Percentiles rank a stretch among this genome's conserved stretches.
phyloP scores from a whole-genome alignment of 2,888 invertebrate genomes.

The Tiphia femorata region DNA sequence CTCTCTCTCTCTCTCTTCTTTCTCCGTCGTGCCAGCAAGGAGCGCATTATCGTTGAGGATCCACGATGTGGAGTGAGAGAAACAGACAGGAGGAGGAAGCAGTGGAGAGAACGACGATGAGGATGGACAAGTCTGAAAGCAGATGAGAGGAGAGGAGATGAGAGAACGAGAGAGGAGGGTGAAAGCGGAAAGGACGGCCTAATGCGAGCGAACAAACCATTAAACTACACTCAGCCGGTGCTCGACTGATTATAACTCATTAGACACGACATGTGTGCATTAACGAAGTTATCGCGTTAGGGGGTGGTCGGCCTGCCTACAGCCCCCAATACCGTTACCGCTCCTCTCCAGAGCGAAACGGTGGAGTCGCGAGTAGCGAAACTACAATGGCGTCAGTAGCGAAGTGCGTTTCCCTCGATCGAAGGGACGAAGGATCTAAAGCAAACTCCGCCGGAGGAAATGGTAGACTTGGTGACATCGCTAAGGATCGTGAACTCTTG shows the following conservation, averaged over 20 bases:
- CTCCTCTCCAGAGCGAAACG: too few species aligned
- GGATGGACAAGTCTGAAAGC: too few species aligned
- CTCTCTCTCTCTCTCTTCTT: neutral
- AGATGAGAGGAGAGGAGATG: neutral
- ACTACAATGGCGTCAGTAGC: too few species aligned
- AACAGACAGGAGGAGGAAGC: neutral
- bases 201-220: constrained; percentile 55
- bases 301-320: constrained; percentile 8
- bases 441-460: too few species aligned
- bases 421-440: too few species aligned
- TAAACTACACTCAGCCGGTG: constrained; percentile 57
- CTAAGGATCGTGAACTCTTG: too few species aligned
- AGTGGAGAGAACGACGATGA: neutral
- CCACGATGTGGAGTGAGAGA: constrained; percentile 2
- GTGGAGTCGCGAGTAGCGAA: too few species aligned
- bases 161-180: constrained; percentile 5
- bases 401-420: too few species aligned
- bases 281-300: constrained; percentile 51
- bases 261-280: constrained; percentile 58
- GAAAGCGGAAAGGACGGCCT: constrained; percentile 22
- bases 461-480: too few species aligned
- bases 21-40: constrained; percentile 4
- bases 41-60: constrained; percentile 24
- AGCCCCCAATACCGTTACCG: constrained; percentile 5
- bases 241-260: constrained; percentile 60